phyloP scores from a whole-genome alignment of 2,888 invertebrate genomes.

The Netelia virgata region DNA sequence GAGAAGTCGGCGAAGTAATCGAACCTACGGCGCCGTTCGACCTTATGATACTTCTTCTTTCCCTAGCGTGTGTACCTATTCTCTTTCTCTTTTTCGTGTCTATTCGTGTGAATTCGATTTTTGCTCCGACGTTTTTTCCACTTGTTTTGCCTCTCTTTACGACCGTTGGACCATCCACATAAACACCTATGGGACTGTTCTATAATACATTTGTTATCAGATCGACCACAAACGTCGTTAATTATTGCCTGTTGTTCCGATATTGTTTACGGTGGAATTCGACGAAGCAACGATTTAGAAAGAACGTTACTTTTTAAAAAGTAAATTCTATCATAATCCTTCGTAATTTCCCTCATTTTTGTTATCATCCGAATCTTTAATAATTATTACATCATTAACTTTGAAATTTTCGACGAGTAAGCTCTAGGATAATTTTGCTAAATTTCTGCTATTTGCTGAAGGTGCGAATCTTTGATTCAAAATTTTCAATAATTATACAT shows the following conservation, averaged over 20 bases:
- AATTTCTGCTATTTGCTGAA: not conserved
- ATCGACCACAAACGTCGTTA: not conserved
- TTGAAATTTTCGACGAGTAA: not conserved
- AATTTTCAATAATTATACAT: not conserved
- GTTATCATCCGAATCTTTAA: not conserved
- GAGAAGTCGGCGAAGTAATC: conserved; percentile 50
- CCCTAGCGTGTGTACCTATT: conserved; percentile 12
- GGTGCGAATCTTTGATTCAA: not conserved
- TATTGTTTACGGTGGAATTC: not conserved
- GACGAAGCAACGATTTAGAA: not conserved
- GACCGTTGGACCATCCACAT: not conserved
- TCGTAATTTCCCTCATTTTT: not conserved
- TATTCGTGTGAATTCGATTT: conserved; percentile 31
- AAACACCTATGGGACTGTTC: conserved; percentile 1
- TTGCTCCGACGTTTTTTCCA: not conserved
- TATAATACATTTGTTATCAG: not conserved
- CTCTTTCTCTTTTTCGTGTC: conserved; percentile 16
- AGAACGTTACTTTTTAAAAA: not conserved
- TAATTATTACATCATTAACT: not conserved
- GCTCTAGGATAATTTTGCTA: not conserved
- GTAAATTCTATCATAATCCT: not conserved
- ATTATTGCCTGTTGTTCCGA: not conserved
- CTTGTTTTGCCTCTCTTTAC: conserved; percentile 1
- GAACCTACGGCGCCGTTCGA: conserved; percentile 41
- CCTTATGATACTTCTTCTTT: conserved; percentile 43